Evolutionary conservation across 2,888 invertebrate species (phyloP).

Genomic region (Bembecia ichneumoniformis): DNA sequence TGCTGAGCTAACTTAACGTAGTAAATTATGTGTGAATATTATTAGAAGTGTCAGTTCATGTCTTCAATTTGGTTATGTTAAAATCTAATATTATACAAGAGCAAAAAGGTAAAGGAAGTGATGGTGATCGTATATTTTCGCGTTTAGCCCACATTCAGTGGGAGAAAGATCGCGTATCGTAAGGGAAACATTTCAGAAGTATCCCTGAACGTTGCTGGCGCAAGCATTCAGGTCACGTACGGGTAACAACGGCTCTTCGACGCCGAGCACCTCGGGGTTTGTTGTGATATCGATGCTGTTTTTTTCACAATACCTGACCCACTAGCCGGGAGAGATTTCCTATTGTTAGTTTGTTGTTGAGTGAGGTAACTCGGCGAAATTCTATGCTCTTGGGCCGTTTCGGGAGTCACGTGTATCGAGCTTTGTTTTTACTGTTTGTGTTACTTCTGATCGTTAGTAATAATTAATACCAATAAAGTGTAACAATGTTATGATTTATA

Average conservation of each 20-base stretch:
- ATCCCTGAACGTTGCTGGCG: slow-evolving; percentile 46
- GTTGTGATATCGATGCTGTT: slow-evolving; percentile 62
- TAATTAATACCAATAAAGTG: too few relatives aligned
- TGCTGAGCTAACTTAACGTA: too few relatives aligned
- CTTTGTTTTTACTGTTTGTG: slow-evolving; percentile 11
- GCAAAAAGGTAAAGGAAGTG: not conserved
- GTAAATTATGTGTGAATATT: too few relatives aligned
- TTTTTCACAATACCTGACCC: slow-evolving; percentile 64
- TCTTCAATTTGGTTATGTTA: too few relatives aligned
- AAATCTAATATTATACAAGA: too few relatives aligned
- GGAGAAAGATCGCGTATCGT: slow-evolving; percentile 60
- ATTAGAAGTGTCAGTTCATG: too few relatives aligned
- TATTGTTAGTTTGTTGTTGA: slow-evolving; percentile 33
- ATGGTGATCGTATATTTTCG: slow-evolving; percentile 46
- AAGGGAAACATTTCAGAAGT: slow-evolving; percentile 65
- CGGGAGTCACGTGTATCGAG: slow-evolving; percentile 23
- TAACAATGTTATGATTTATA: too few relatives aligned
- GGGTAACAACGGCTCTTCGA: slow-evolving; percentile 53
- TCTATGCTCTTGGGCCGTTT: slow-evolving; percentile 14
- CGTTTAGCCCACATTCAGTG: slow-evolving; percentile 52
- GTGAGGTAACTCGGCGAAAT: slow-evolving; percentile 32
- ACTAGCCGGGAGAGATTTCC: slow-evolving; percentile 46
- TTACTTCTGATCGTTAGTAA: not conserved
- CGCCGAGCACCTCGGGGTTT: slow-evolving; percentile 58
- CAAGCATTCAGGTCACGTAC: slow-evolving; percentile 56